Evolutionary conservation across 2,113 vertebrate genomes (phyloP), one percentile per base, ranked within the genome.

Genomic region (Brachirus orientalis): DNA sequence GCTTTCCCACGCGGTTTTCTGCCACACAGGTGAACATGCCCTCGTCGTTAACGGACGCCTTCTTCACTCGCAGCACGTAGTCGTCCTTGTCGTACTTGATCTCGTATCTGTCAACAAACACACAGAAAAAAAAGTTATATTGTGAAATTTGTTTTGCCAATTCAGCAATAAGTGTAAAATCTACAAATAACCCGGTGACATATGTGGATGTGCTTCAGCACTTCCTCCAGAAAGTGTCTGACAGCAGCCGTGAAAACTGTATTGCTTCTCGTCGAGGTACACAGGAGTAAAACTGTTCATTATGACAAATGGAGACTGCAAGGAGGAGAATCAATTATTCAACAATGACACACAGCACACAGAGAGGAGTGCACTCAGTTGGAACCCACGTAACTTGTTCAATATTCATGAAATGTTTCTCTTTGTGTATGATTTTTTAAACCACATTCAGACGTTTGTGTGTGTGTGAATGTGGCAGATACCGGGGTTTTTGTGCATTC

Each of bases 21-120:
- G 96, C 96, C 67, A 98, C 92, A 47, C 98, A 99, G 51, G 93
- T 94, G 71, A 95, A 99, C 3, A 94, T 94, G 22, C 98, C 98
- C 66, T 98, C 96, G 13, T 99, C 98, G 0, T 83, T 82, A 44
- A 95, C 91, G 58, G 85, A 54, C 1, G 95, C 94, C 83, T 97
- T 98, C 91, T 97, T 98, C 78, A 99, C 95, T 69, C 96, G 93
- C 88, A 99, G 89, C 2, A 97, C 94, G 47, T 97, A 97, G 85
- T 98, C 97, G 8, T 99, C 97, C 83, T 95, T 98, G 85, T 99
- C 98, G 17, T 97, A 97, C 79, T 94, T 97, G 88, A 98, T 96
- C 84, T 99, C 98, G 17, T 96, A 98, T 89, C 97, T 99, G 87
- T 11, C 47, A 36, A 0, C 12, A 72, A 72, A 90, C 28, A 28